Base-by-base conservation (phyloP, 1,140 invertebrate species). In the Probaryconus sp. region DNA sequence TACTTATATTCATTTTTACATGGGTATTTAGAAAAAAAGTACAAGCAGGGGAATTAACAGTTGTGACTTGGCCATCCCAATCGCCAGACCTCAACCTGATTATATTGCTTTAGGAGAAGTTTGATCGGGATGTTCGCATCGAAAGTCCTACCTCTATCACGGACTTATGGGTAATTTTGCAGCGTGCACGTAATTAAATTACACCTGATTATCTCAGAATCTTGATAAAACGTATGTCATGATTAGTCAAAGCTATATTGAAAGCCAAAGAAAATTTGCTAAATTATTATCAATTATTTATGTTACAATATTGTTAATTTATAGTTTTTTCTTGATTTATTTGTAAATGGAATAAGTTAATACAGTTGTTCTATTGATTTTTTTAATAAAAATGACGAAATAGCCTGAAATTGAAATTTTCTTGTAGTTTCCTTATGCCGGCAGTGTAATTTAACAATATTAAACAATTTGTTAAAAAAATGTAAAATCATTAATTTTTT, bases 51-150 rank as follows among this genome's bases (percentile, higher is more conserved):
- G 35, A 55, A 24, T 30, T 78, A 21, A 48, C 63, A 70, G 51
- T 70, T 16, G 69, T 81, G 65, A 16, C 51, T n/a, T 81, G 56
- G 69, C 79, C 78, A 7, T 48, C 80, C 13, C 82, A 83, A 61
- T 78, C 77, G 3, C 79, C 81, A 5, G 80, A 84, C 43, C 31
- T 83, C 5, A 85, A 83, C 58, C 80, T 75, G 0, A 82, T 80
- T 10, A 78, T 82, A 35, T 48, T 82, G 64, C 43, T 82, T 5
- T 80, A 77, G 79, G 76, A 68, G 50, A 20, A 76, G 33, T 35
- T 82, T 3, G 69, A 81, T 31, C 43, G 56, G 11, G 31, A 56
- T 20, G 35, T 77, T 11, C 50, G 45, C 20, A 56, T 56, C 35
- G 6, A 7, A 13, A 16, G 18, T 43, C 33, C 30, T 16, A 71